These are phyloP conservation scores for Plumapathes pennacea DNA, from an alignment of 92 coral and sea anemone genomes.

Conservation along the genomic window DNA sequence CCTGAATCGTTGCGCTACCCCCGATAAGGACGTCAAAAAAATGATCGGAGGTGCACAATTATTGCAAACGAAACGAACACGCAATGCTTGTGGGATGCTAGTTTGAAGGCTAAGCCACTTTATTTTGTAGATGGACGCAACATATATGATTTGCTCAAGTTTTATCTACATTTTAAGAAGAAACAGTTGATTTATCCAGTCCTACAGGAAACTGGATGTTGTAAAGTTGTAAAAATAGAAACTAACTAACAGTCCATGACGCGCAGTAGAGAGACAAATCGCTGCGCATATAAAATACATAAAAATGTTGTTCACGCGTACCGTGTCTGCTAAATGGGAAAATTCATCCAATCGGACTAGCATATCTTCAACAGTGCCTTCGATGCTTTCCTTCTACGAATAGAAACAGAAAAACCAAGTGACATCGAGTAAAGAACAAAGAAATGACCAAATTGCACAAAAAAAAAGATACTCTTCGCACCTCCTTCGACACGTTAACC, in stretches of 20 bases:
- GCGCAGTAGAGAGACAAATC: too few species aligned
- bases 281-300: too few species aligned
- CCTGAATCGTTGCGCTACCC: constrained; percentile 91
- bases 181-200: too few species aligned
- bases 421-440: constrained; percentile 11
- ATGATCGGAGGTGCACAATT: too few species aligned
- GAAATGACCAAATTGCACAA: background rate
- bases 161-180: too few species aligned
- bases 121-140: too few species aligned
- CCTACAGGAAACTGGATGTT: too few species aligned
- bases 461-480: background rate
- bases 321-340: constrained; percentile 96
- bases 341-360: constrained; percentile 93
- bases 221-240: too few species aligned
- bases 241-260: too few species aligned
- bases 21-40: constrained; percentile 91
- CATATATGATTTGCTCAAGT: too few species aligned
- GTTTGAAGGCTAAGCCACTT: too few species aligned
- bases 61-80: background rate
- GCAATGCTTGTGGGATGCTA: constrained; percentile 43
- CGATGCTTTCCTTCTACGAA: constrained; percentile 59
- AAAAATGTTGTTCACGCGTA: constrained; percentile 29
- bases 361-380: constrained; percentile 87
- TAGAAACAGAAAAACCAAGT: too few species aligned
- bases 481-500: constrained; percentile 90